Conservation (phyloP, 2,113 vertebrate species). For the Aptenodytes forsteri region DNA sequence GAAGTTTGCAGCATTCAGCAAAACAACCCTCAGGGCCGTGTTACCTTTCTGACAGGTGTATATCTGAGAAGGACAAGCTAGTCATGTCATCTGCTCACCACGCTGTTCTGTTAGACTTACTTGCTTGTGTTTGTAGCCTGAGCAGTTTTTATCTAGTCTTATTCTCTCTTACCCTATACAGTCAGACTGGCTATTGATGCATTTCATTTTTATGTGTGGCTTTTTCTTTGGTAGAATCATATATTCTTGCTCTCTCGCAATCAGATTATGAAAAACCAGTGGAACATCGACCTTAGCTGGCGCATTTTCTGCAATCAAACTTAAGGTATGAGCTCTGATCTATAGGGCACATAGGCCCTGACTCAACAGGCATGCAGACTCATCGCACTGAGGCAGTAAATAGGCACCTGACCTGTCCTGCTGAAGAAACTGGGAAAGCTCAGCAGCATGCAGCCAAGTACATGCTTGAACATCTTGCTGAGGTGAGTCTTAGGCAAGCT, state of each 20-base stretch:
- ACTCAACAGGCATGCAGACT: not conserved
- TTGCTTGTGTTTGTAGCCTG: not conserved
- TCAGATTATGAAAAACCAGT: not conserved
- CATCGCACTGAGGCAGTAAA: not conserved
- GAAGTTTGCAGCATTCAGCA: not conserved
- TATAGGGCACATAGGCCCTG: not conserved
- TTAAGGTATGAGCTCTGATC: not conserved
- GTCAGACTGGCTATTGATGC: not conserved
- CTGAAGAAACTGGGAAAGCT: not conserved
- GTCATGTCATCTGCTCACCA: not conserved
- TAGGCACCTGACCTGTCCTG: not conserved
- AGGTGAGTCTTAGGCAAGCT: not conserved
- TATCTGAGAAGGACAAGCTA: not conserved
- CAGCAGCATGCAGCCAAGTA: not conserved
- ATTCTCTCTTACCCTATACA: not conserved
- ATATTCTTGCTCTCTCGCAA: not conserved
- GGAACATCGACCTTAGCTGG: not conserved
- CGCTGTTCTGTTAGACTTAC: not conserved
- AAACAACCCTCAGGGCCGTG: not conserved
- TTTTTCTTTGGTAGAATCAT: not conserved
- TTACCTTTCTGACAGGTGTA: not conserved
- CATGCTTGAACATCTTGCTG: not conserved
- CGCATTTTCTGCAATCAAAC: not conserved
- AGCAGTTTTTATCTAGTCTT: not conserved
- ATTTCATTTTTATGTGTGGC: not conserved